Evolutionary conservation across 1,140 invertebrate species (phyloP).

Genomic region (Leguminivora glycinivorella): DNA sequence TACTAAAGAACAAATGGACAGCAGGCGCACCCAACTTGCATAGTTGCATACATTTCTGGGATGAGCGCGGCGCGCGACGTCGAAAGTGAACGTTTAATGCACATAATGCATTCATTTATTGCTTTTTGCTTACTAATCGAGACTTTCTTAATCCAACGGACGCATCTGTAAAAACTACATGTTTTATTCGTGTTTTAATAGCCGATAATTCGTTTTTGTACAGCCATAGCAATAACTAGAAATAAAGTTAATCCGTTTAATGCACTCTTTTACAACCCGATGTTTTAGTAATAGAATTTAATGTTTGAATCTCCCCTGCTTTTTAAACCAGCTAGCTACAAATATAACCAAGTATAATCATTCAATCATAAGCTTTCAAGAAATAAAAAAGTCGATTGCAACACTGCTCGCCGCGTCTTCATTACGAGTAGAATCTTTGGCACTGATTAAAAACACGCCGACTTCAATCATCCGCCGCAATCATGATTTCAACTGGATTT

Average conservation of each 20-base stretch:
- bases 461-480: slow-evolving; percentile 8
- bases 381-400: not conserved
- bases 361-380: not conserved
- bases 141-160: not conserved
- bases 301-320: not conserved
- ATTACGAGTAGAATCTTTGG: not conserved
- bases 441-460: slow-evolving; percentile 25
- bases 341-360: not conserved
- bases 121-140: slow-evolving; percentile 8
- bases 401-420: not conserved
- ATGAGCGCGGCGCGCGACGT: slow-evolving; percentile 9
- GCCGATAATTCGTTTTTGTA: not conserved
- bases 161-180: not conserved
- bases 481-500: slow-evolving; percentile 31
- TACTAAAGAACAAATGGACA: too few species aligned
- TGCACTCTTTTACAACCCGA: not conserved
- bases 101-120: slow-evolving; percentile 2
- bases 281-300: not conserved
- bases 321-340: not conserved
- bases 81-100: slow-evolving; percentile 38
- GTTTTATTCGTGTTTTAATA: not conserved
- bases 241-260: not conserved
- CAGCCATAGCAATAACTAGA: not conserved
- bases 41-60: slow-evolving; percentile 36
- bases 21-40: slow-evolving; percentile 14